Evolutionary conservation across 53 echinoderm and acorn worm species (phyloP).

Genomic region (Echinometra lucunter): DNA sequence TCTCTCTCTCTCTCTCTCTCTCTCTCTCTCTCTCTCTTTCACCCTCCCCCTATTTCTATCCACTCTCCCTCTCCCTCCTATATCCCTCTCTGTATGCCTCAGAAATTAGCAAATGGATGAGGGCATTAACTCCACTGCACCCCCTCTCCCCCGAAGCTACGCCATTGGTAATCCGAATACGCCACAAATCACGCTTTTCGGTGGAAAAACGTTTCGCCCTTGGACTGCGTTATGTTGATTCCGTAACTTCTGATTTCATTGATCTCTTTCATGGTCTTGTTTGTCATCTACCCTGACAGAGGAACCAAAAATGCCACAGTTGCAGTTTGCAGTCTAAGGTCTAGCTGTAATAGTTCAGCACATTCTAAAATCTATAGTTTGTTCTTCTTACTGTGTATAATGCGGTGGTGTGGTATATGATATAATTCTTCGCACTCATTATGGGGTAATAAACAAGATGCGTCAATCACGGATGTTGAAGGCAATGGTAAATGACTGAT

Average conservation of each 20-base stretch:
- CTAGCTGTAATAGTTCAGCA: neutral
- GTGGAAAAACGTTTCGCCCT: neutral
- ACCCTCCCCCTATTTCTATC: neutral
- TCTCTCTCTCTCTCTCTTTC: slow-evolving; percentile 10
- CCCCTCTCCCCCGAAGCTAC: neutral
- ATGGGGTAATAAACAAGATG: neutral
- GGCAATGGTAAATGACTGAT: neutral
- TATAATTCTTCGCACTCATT: neutral
- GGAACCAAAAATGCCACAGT: neutral
- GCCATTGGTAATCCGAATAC: neutral
- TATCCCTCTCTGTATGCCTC: neutral
- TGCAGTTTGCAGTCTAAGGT: neutral
- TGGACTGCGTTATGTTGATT: neutral
- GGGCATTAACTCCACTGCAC: neutral
- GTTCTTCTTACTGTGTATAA: too few species aligned
- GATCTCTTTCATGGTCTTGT: neutral
- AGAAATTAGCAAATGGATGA: neutral
- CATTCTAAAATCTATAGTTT: neutral
- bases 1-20: neutral
- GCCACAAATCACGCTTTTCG: neutral
- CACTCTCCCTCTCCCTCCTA: neutral
- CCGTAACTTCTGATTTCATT: neutral
- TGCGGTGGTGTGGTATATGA: neutral
- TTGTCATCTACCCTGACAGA: neutral
- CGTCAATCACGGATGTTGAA: neutral